Conservation (phyloP, 64 coral and sea anemone species). For the Catalaphyllia jardinei region DNA sequence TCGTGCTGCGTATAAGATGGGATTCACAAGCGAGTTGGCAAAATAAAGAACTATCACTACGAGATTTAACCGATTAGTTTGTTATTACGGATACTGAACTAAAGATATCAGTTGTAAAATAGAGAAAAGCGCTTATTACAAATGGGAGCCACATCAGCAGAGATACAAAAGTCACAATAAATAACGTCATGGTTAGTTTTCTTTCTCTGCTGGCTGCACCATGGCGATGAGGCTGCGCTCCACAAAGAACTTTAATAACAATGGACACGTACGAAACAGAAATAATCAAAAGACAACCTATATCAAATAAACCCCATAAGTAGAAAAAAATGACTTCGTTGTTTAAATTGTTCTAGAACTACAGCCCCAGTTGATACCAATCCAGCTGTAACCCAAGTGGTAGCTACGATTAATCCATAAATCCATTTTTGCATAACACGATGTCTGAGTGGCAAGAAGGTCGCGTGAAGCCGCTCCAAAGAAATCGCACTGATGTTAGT, state of each 20-base stretch:
- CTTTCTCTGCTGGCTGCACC: not conserved
- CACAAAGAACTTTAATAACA: not conserved
- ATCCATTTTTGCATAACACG: not conserved
- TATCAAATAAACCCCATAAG: not conserved
- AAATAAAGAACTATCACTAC: not conserved
- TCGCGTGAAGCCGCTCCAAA: not conserved
- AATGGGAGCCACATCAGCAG: not conserved
- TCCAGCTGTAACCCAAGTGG: not conserved
- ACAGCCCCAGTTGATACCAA: not conserved
- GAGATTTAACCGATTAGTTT: too few relatives aligned
- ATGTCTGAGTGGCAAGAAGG: not conserved
- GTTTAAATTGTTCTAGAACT: not conserved
- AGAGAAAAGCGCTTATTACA: not conserved
- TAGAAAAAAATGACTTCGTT: not conserved
- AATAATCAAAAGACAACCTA: not conserved
- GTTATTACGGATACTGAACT: too few relatives aligned
- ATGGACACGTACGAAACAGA: not conserved
- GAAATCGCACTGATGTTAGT: not conserved
- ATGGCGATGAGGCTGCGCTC: not conserved
- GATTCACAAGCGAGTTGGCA: slow-evolving; percentile 3
- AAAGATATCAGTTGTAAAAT: not conserved
- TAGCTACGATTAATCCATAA: not conserved
- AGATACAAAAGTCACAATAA: not conserved
- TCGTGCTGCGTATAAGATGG: not conserved
- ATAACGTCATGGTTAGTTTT: slow-evolving; percentile 4